Base-by-base conservation (phyloP, 1,140 invertebrate genomes). In the Grapholita molesta region DNA sequence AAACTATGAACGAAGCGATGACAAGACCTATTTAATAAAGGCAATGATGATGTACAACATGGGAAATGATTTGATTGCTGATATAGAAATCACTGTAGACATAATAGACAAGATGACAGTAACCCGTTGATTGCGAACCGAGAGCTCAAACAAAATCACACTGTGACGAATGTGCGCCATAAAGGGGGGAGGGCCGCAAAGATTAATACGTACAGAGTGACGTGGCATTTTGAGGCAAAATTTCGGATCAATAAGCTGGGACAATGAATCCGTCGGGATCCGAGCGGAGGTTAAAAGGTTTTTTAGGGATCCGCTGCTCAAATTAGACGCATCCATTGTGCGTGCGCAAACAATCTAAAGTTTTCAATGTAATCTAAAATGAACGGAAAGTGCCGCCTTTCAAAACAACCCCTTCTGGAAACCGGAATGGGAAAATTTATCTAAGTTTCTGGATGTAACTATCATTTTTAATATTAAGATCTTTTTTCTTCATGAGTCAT, bases 181-280 rank as follows among this genome's bases (percentile, higher is more conserved):
- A 71, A 73, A 74, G 67, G 38, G 18, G 33, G 70, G 68, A 53
- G 79, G 70, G 33, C 64, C 25, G 9, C 28, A 70, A 71, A 84
- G 82, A 86, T 87, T 86, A 82, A 88, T 88, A 77, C 66, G 73
- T 67, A 64, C 12, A 3, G 55, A 71, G 67, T 89, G 85, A 89
- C 69, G 72, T 24, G 55, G 83, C 83, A 69, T 69, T 74, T 80
- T 74, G 38, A 76, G 75, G 48, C 70, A 61, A 61, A 61, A 61
- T 72, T 75, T 65, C 69, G 79, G 73, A 82, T 79, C 77, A 73
- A 76, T 77, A 72, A 72, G n/a, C 66, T 30, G 73, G 69, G 66
- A 66, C 23, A 35, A 28, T 35, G 15, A 67, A 67, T 25, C 25
- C 25, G 24, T 9, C 23, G 38, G 24, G 53, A 57, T 57, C 28